These are phyloP conservation scores for Autographa gamma DNA, from an alignment of 2,888 invertebrate genomes.

Conservation along the genomic window DNA sequence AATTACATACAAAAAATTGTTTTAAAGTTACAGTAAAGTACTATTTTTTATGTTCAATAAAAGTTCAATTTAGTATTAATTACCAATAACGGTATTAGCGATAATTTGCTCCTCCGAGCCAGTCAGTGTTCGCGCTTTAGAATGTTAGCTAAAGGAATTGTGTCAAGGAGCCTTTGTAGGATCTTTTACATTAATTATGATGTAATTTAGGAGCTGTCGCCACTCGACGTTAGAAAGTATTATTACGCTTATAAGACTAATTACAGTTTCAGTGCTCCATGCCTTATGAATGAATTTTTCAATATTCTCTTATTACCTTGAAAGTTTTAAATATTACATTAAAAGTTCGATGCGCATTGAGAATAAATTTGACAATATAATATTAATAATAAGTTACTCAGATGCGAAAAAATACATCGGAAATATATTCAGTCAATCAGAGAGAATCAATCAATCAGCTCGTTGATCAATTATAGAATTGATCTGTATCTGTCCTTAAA, in stretches of 20 bases:
- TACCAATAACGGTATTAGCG: background rate
- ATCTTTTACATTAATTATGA: slow-evolving; percentile 43
- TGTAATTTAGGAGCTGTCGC: slow-evolving; percentile 16
- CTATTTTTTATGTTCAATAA: too few relatives aligned
- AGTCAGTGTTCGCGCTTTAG: slow-evolving; percentile 19
- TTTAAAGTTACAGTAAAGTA: too few relatives aligned
- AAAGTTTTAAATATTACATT: too few relatives aligned
- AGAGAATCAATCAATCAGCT: background rate
- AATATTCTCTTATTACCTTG: too few relatives aligned
- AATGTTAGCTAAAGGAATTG: slow-evolving; percentile 50
- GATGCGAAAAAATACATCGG: background rate
- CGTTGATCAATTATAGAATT: background rate
- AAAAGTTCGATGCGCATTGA: too few relatives aligned
- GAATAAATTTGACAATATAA: too few relatives aligned
- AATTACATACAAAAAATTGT: too few relatives aligned
- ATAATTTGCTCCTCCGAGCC: slow-evolving; percentile 3
- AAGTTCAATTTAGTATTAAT: background rate
- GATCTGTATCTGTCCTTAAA: background rate
- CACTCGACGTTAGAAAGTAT: background rate
- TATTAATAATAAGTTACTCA: background rate
- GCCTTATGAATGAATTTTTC: too few relatives aligned
- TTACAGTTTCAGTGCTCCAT: background rate
- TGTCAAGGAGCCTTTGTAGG: slow-evolving; percentile 35
- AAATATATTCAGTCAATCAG: too few relatives aligned
- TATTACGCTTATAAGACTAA: too few relatives aligned